These are phyloP conservation scores for Myotis myotis DNA, from an alignment of 2,797 vertebrate species.

Conservation along the genomic window DNA sequence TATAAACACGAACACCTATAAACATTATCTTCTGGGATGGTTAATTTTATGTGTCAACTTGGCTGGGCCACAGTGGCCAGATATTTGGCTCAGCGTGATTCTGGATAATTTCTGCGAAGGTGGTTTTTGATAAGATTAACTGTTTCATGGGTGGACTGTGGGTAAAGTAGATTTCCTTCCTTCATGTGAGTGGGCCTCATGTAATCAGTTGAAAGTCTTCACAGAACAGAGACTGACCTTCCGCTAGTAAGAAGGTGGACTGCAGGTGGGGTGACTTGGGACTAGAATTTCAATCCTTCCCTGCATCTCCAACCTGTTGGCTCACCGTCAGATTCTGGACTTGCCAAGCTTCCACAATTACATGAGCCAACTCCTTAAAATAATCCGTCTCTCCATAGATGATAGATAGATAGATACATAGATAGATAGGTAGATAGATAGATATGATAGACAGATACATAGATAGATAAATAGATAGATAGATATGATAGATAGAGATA, in stretches of 20 bases:
- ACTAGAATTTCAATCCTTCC: background rate
- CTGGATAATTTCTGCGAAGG: background rate
- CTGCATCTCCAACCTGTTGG: background rate
- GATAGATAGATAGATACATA: background rate
- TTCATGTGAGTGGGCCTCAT: background rate
- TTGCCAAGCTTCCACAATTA: background rate
- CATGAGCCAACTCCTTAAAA: background rate
- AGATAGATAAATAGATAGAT: background rate
- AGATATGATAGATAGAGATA: no score
- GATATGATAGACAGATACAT: background rate
- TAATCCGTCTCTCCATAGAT: background rate
- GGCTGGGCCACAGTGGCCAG: background rate
- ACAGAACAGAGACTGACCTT: background rate
- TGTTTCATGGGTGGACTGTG: background rate
- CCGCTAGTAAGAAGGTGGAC: background rate
- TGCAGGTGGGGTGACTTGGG: background rate
- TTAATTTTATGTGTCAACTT: background rate
- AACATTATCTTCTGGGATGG: background rate
- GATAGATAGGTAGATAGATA: background rate
- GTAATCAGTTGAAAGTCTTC: background rate
- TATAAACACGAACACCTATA: background rate
- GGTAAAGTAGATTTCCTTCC: background rate
- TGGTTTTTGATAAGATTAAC: background rate
- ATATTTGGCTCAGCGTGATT: background rate
- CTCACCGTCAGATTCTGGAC: background rate